Evolutionary conservation across 1,140 invertebrate species (phyloP).

Genomic region (Diabrotica virgifera): DNA sequence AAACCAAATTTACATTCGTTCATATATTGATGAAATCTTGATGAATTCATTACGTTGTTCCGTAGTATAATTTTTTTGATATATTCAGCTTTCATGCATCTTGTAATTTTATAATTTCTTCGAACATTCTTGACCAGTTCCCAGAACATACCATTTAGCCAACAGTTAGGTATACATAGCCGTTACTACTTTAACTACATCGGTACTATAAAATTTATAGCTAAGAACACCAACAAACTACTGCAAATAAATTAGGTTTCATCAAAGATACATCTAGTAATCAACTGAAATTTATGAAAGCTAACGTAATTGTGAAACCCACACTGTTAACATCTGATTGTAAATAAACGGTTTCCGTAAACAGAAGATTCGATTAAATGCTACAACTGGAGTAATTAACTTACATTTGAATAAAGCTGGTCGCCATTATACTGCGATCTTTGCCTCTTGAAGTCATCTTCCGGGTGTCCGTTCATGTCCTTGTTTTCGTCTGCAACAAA

Average conservation of each 20-base stretch:
- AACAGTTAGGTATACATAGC: no score
- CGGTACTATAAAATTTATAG: neutral
- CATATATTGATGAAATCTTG: no score
- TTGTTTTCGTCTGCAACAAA: conserved; percentile 74
- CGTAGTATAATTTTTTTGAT: no score
- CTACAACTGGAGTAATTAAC: conserved; percentile 45
- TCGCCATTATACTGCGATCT: conserved; percentile 85
- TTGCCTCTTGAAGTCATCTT: conserved; percentile 83
- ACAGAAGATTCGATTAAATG: conserved; percentile 22
- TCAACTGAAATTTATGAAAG: conserved; percentile 3
- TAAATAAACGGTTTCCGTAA: neutral
- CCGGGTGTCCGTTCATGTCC: conserved; percentile 77
- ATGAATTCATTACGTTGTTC: no score
- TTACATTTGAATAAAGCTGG: conserved; percentile 83
- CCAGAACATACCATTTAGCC: no score
- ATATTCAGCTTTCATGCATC: no score
- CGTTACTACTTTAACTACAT: no score
- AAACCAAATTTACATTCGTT: no score
- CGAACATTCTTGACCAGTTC: no score
- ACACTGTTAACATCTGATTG: neutral
- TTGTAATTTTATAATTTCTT: no score
- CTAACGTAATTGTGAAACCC: neutral
- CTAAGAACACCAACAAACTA: neutral
- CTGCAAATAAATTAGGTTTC: neutral
- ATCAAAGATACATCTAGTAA: conserved; percentile 1